Evolutionary conservation across 2,888 invertebrate genomes (phyloP), one percentile per base, ranked within the genome.

Genomic region (Phyllotreta striolata): DNA sequence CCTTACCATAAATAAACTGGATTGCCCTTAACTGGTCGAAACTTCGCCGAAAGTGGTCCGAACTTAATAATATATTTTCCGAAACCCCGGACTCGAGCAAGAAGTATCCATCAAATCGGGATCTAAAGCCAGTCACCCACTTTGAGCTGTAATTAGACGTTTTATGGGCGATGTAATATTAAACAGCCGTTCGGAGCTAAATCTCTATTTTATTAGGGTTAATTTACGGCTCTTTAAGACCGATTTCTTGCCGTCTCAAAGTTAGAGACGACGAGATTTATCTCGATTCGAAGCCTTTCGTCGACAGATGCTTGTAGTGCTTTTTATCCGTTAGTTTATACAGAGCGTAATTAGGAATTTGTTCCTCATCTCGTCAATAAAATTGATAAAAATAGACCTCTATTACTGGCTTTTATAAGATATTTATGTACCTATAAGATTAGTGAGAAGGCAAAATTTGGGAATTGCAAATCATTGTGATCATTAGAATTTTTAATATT

Each of bases 191-290:
- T 68, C 49, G 57, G 55, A 37, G 55, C 59, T 60, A 65, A 66
- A 66, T 66, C 64, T 56, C 58, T 65, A 63, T 65, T 68, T 70
- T 55, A 69, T 67, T 60, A 64, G 64, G 67, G 65, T 66, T 64
- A 66, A 68, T 70, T 67, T 66, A 66, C 64, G 67, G 62, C 55
- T 58, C 24, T 49, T 58, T 40, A 49, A 49, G 58, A 34, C 58
- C 58, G 34, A 49, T 58, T 58, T 58, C 58, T 58, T 58, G 40
- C 55, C 24, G 24, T 24, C 9, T 13, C 9, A 57, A 57, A 57
- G 46, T 57, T 57, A 12, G 39, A 52, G 52, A 52, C 52, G 13
- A 38, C 24, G 52, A 7, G 38, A 49, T 49, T 52, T 52, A 14
- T 52, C 52, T 38, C 52, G 14, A 12, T 49, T 49, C 5, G n/a